Evolutionary conservation across 2,888 invertebrate genomes (phyloP), one percentile per base, ranked within the genome.

Genomic region (Oxycera nigricornis): DNA sequence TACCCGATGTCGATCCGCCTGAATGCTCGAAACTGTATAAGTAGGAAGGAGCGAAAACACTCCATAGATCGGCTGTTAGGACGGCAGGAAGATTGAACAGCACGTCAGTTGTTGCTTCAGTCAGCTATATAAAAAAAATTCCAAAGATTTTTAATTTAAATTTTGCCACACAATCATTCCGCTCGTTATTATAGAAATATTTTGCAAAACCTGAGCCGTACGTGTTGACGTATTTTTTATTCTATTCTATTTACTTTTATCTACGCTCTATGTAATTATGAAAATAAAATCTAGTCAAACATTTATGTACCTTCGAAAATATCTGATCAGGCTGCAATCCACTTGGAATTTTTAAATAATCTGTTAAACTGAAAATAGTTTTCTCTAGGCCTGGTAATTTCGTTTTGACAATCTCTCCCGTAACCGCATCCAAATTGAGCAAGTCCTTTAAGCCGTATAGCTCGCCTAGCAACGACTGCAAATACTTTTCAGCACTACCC

Each of bases 31-130:
- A 94, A 80, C 91, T 90, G 82, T 93, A 94, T 72, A 94, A 86
- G 81, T 87, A 93, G 0, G 92, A 88, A 0, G 90, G 88, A 0
- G 90, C 88, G 0, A 87, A 85, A 61, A 86, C 83, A 75, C 90
- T 89, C 94, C 94, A 94, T n/a, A 89, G 86, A 77, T 90, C 87
- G 0, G 90, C 90, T 3, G 91, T 91, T 65, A 92, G 84, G 81
- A 91, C 91, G 0, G 92, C 92, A 1, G 94, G 94, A 70, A 91
- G 88, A 81, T 93, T 93, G 81, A 93, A 94, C 20, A 94, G 82
- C 0, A 92, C 92, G 81, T 94, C 93, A 26, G 90, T 92, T 88
- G 85, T 85, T 11, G 82, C 79, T 68, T 85, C 83, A 1, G 82
- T 80, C 2, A 85, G 73, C 82, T 82, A 46, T n/a, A n/a, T n/a